Conservation (phyloP, 1,140 invertebrate species). For the Tachypleus tridentatus region DNA sequence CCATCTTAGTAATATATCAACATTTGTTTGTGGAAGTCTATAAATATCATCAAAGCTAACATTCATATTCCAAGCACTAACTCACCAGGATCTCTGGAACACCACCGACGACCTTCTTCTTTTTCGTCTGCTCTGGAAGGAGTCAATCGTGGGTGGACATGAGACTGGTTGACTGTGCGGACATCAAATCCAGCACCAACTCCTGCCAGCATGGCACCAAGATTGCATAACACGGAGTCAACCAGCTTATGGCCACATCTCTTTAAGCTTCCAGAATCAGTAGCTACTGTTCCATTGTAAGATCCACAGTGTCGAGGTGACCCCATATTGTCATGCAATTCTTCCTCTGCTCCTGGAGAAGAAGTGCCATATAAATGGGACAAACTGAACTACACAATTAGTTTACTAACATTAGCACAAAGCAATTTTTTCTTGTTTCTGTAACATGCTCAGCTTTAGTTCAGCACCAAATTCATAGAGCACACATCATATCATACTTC, state of each 20-base stretch:
- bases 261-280: constrained; percentile 3
- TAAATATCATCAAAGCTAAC: too few species aligned
- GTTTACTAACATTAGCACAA: too few species aligned
- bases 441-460: too few species aligned
- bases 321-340: not conserved
- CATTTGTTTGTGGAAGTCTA: too few species aligned
- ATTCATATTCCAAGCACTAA: not conserved
- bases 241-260: constrained; percentile 40
- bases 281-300: constrained; percentile 9
- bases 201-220: constrained; percentile 74
- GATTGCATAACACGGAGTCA: constrained; percentile 75
- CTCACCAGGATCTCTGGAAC: constrained; percentile 25
- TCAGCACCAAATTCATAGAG: too few species aligned
- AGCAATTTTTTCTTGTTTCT: too few species aligned
- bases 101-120: constrained; percentile 32
- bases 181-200: constrained; percentile 84
- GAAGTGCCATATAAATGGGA: too few species aligned
- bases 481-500: too few species aligned
- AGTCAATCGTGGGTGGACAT: constrained; percentile 63
- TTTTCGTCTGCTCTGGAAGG: constrained; percentile 36
- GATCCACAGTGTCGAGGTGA: not conserved
- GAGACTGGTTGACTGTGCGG: constrained; percentile 66
- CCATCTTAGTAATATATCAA: too few species aligned
- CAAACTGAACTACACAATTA: too few species aligned
- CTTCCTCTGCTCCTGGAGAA: too few species aligned